Percentiles rank a stretch among this genome's conserved stretches.
These are phyloP conservation scores for Branchipolynoe longqiensis DNA, from an alignment of 2,888 invertebrate genomes.

Conservation along the genomic window DNA sequence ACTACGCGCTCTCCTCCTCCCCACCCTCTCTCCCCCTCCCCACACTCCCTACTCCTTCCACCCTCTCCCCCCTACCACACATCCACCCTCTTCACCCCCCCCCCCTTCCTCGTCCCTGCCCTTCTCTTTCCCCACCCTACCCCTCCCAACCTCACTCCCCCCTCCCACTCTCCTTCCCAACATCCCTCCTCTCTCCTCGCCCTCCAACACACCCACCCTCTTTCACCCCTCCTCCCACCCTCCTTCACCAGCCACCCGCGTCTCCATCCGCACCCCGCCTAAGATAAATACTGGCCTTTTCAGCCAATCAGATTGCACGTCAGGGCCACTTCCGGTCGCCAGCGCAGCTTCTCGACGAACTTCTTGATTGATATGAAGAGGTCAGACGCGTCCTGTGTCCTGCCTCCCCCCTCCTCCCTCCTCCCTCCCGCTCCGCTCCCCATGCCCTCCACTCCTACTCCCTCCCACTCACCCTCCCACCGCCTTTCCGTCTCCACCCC, in stretches of 20 bases:
- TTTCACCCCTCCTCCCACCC: not conserved
- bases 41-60: too few species aligned
- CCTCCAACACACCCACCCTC: not conserved
- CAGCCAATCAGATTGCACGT: slow-evolving; percentile 36
- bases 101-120: too few species aligned
- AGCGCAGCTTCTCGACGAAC: not conserved
- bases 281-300: slow-evolving; percentile 50
- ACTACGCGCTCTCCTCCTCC: too few species aligned
- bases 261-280: not conserved
- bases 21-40: too few species aligned
- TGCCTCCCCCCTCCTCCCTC: not conserved
- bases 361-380: slow-evolving; percentile 32
- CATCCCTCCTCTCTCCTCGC: too few species aligned
- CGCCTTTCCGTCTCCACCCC: not conserved
- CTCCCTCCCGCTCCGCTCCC: not conserved
- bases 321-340: slow-evolving; percentile 23
- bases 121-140: too few species aligned
- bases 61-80: too few species aligned
- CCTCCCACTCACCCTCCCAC: not conserved
- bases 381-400: not conserved
- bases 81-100: too few species aligned
- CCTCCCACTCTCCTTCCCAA: too few species aligned
- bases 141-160: too few species aligned
- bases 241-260: not conserved
- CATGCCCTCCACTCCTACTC: not conserved